Conservation (phyloP, 2,797 vertebrate genomes). For the Tangara arthus region DNA sequence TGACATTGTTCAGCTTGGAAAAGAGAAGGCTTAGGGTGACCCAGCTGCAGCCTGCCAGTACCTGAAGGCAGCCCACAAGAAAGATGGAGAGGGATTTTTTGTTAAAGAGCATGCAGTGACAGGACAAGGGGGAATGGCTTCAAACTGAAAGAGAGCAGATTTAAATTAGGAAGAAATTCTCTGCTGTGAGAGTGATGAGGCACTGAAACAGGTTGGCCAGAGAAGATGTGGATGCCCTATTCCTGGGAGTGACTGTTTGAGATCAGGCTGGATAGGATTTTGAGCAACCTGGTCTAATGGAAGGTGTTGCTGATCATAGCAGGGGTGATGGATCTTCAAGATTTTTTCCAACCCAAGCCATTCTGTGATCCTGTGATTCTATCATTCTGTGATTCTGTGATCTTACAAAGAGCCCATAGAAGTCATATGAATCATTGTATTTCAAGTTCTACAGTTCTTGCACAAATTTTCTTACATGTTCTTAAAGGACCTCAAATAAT, state of each 20-base stretch:
- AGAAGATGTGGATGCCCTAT: not conserved
- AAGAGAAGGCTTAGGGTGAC: not conserved
- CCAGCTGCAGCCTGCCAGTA: not conserved
- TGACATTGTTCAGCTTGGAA: not conserved
- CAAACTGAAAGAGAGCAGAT: not conserved
- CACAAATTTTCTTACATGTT: not conserved
- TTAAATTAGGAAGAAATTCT: not conserved
- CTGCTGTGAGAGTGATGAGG: not conserved
- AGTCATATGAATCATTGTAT: not conserved
- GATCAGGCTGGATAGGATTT: not conserved
- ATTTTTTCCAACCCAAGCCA: not conserved
- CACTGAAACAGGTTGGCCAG: not conserved
- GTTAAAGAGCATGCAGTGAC: not conserved
- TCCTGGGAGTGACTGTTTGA: not conserved
- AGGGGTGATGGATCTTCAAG: not conserved
- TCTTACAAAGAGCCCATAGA: not conserved
- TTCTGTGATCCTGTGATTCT: not conserved
- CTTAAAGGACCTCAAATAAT: not conserved
- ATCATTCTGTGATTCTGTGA: not conserved
- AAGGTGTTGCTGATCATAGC: rapidly evolving
- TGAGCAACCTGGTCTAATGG: not conserved
- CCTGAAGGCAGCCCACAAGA: not conserved
- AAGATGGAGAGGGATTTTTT: not conserved
- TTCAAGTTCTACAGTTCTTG: not conserved
- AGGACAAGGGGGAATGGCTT: not conserved